Conservation (phyloP, 2,888 invertebrate species). For the Deilephila porcellus region DNA sequence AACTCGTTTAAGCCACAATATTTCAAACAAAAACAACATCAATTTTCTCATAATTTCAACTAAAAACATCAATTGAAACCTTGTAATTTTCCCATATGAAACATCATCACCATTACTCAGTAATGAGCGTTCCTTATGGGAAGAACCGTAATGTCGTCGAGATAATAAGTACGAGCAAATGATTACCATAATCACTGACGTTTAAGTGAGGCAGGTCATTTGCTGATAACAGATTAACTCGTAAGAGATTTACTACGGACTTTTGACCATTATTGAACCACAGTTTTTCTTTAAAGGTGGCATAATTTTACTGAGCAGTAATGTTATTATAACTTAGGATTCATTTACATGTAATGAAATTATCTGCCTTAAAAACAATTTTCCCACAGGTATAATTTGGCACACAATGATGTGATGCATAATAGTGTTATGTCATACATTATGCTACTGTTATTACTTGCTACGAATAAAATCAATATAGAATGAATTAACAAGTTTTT, state of each 20-base stretch:
- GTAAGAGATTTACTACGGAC: not conserved
- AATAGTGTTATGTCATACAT: no score
- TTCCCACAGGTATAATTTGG: no score
- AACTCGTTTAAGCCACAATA: not conserved
- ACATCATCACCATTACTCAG: not conserved
- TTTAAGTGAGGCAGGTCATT: slow-evolving; percentile 15
- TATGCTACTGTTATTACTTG: no score
- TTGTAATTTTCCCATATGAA: no score
- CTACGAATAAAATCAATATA: no score
- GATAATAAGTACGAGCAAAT: not conserved
- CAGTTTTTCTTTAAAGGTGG: not conserved
- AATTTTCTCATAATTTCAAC: no score
- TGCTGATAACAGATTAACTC: not conserved
- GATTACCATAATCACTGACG: not conserved
- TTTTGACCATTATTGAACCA: no score
- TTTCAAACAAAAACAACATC: not conserved
- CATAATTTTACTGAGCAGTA: not conserved
- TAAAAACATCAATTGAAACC: no score
- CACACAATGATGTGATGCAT: no score
- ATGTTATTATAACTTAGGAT: not conserved
- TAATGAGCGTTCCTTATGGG: not conserved
- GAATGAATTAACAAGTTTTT: no score
- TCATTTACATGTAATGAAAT: no score
- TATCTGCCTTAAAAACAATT: no score
- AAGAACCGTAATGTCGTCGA: not conserved